Conservation (phyloP, 1,140 invertebrate genomes). For the Apocrypta bakeri region DNA sequence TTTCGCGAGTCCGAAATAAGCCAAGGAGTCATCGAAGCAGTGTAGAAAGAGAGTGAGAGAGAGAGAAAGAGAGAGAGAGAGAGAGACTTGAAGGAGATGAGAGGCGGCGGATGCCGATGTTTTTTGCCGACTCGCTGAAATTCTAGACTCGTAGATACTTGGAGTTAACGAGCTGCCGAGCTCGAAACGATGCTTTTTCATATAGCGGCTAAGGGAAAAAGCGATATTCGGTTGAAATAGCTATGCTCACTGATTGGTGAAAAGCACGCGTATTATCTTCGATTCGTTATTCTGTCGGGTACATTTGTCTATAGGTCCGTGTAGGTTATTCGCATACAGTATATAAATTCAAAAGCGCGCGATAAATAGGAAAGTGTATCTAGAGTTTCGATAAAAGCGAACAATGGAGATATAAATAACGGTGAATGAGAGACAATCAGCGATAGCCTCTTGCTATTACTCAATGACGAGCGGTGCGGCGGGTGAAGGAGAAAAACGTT, state of each 20-base stretch:
- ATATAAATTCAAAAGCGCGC: background rate
- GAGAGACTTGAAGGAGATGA: background rate
- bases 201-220: background rate
- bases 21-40: background rate
- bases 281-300: too few species aligned
- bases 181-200: background rate
- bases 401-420: constrained; percentile 24
- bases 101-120: background rate
- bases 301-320: background rate
- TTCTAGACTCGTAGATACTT: background rate
- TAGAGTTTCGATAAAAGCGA: constrained; percentile 31
- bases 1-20: constrained; percentile 1
- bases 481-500: background rate
- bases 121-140: background rate
- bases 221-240: background rate
- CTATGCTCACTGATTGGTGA: too few species aligned
- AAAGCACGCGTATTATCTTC: too few species aligned
- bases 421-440: background rate
- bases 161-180: background rate
- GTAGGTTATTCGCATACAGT: background rate
- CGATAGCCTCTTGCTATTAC: background rate
- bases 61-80: background rate
- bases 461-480: constrained; percentile 5
- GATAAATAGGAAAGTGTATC: background rate
- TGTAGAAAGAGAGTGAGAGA: too few species aligned